Evolutionary conservation across 2,888 invertebrate genomes (phyloP), one percentile per base, ranked within the genome.

Genomic region (Eupithecia pulchellata): DNA sequence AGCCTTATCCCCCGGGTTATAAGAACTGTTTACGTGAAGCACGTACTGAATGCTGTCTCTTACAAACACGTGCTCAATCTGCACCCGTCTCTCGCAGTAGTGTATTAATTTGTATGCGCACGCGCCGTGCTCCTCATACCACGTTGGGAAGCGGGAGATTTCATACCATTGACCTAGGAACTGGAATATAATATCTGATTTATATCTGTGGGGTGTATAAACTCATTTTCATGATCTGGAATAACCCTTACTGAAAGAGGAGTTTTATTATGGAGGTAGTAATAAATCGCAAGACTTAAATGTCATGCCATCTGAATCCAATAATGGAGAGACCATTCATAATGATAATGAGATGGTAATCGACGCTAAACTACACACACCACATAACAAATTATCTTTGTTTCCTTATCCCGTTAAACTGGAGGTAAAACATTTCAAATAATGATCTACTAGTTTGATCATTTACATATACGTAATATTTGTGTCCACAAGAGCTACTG

Each of bases 161-260:
- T 90, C 92, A 66, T 89, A 89, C 94, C 94, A 94, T 68, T 81
- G 80, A 0, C 94, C 94, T 1, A 91, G 81, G 64, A 94, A 94
- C 94, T 94, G 86, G 8, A 85, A 86, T 20, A 52, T 4, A 52
- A 52, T 20, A 47, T 42, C n/a, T n/a, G 14, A 36, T 36, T n/a
- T n/a, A n/a, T n/a, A n/a, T n/a, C n/a, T n/a, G 2, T 36, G 14
- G 36, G 36, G 14, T 14, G 13, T 36, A 36, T 36, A 36, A 4
- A 36, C 14, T 13, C 4, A 4, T 34, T 34, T 36, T 36, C 36
- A 39, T 39, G 39, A 39, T 2, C 17, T 39, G 17, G n/a, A n/a
- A n/a, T n/a, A n/a, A n/a, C n/a, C n/a, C n/a, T n/a, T n/a, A n/a
- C n/a, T n/a, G n/a, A n/a, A n/a, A n/a, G n/a, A n/a, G n/a, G n/a